Conservation (phyloP, 2,888 invertebrate genomes). For the Euproctis similis region DNA sequence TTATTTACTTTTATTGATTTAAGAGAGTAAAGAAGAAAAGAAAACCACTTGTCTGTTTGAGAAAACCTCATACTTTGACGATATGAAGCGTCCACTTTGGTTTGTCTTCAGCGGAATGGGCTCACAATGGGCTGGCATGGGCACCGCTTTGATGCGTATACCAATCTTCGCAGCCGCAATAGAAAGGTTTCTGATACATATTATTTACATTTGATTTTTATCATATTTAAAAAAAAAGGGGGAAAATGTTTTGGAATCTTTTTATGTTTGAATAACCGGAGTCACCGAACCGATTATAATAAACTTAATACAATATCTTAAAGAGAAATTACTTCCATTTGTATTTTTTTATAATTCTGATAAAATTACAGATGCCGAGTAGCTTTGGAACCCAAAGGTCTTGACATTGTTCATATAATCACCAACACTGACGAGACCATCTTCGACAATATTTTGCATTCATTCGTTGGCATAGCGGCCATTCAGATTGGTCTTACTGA, state of each 20-base stretch:
- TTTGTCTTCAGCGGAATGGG: slow-evolving; percentile 85
- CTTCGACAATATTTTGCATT: slow-evolving; percentile 74
- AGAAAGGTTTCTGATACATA: slow-evolving; percentile 35
- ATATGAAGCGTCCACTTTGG: slow-evolving; percentile 73
- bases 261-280: too few species aligned
- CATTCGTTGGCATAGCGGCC: slow-evolving; percentile 63
- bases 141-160: slow-evolving; percentile 76
- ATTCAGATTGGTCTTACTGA: slow-evolving; percentile 76
- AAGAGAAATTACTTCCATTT: too few species aligned
- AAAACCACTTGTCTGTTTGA: slow-evolving; percentile 37
- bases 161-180: slow-evolving; percentile 77
- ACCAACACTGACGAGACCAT: slow-evolving; percentile 73
- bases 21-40: slow-evolving; percentile 35
- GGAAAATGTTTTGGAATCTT: too few species aligned
- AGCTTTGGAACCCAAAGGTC: slow-evolving; percentile 73
- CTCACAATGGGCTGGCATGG: slow-evolving; percentile 82
- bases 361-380: slow-evolving; percentile 55
- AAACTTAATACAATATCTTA: too few species aligned
- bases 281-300: too few species aligned
- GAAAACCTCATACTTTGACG: slow-evolving; percentile 38
- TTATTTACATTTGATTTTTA: too few species aligned
- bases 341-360: neutral
- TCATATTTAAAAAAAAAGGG: too few species aligned
- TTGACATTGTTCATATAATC: slow-evolving; percentile 79
- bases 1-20: slow-evolving; percentile 3